Base-by-base conservation (phyloP, 2,888 invertebrate species). In the Zelleria hepariella region DNA sequence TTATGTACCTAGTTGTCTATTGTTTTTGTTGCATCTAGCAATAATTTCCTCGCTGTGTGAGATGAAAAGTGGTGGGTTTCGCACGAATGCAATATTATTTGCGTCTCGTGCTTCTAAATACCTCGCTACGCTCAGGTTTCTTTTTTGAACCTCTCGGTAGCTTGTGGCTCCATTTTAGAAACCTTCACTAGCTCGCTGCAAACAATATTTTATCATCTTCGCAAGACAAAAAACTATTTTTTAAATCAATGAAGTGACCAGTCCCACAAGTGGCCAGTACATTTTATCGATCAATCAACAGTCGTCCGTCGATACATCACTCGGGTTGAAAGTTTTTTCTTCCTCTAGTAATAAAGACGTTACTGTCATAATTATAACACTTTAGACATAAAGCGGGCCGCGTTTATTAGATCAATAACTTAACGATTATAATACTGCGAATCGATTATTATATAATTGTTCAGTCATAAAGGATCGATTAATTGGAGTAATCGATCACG, bases 391-490 rank as follows among this genome's bases (percentile, higher is more conserved):
- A 73, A 69, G 70, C 68, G 72, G 60, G 67, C 75, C 74, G 75
- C 74, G 70, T 82, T 83, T 85, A 84, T 85, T 83, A 78, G 81
- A 79, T 80, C 80, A 80, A 82, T 81, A 82, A 76, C 76, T 75
- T 74, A 73, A 59, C 32, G 54, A 59, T 59, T 62, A 61, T 63
- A 66, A 77, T 82, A 80, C 81, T 82, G 80, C 79, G 77, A 81
- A 82, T 75, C 78, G 76, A 80, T 77, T 51, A 42, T 42, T 63
- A 66, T 65, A 75, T 81, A 78, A 80, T 82, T 78, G 80, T 80
- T 77, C 69, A 72, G 69, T 66, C 66, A 70, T 78, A 75, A 75
- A 73, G 68, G 63, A 70, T 70, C 73, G 71, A 75, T 78, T 82
- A 84, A 84, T 82, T 83, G 78, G 79, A 79, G 80, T 78, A 78